Evolutionary conservation across 2,797 vertebrate genomes (phyloP), one percentile per base, ranked within the genome.

Genomic region (Acomys russatus): DNA sequence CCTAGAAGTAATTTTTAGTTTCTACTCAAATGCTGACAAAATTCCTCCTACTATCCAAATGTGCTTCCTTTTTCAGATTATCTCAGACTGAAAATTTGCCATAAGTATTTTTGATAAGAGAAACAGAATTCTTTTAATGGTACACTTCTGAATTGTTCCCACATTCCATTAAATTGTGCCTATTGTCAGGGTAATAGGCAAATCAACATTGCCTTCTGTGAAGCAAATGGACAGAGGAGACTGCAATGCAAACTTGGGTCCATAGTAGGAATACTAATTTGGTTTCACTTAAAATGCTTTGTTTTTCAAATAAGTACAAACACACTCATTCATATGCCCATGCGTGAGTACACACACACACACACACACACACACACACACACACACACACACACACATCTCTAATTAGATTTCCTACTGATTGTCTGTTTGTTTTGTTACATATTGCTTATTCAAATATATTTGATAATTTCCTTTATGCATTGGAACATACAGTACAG

Each of bases 101-200:
- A 79, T 90, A 96, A 90, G 56, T 92, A 88, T 88, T 95, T 94
- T 77, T 90, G 44, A 59, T 59, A 79, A 56, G n/a, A 7, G 78
- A 63, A 91, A 74, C 33, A 83, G 18, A 91, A 82, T 92, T 9
- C 3, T 92, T 59, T 59, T 38, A 78, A 49, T 28, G 23, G 18
- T 35, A 56, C 6, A 59, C 12, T 49, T 90, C 38, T 78, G n/a
- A 86, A 80, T 49, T 66, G 3, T 86, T 88, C n/a, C 71, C 61
- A 9, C 23, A 23, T n/a, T 92, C 5, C 30, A 54, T 70, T 11
- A 61, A 86, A 77, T 4, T 14, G 30, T 91, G 4, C 38, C 22
- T 88, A 51, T 63, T 44, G 20, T 49, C 71, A 92, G 6, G 33
- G 33, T 83, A 38, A 87, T 9, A 63, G 11, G 0, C n/a, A 96